phyloP scores from a whole-genome alignment of 1,140 invertebrate genomes.

The Drosophila parabipectinata region DNA sequence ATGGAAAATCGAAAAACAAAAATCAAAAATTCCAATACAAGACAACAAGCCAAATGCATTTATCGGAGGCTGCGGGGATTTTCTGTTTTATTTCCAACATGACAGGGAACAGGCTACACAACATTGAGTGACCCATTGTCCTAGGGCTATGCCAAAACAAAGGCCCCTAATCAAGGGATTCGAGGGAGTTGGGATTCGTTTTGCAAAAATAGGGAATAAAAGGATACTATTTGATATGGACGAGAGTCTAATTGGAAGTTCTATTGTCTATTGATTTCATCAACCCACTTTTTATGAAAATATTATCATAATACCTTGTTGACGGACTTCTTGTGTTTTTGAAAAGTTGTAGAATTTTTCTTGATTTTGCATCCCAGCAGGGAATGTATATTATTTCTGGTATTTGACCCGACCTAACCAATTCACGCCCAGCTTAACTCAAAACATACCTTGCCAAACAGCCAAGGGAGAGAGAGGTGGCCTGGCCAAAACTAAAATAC shows the following conservation, averaged over 20 bases:
- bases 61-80: background rate
- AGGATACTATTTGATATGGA: too few species aligned
- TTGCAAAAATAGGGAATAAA: too few species aligned
- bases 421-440: constrained; percentile 3
- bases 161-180: background rate
- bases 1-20: background rate
- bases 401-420: constrained; percentile 3
- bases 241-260: too few species aligned
- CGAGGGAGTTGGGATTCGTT: too few species aligned
- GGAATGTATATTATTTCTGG: constrained; percentile 3
- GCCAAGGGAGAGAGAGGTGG: constrained; percentile 17
- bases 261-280: too few species aligned
- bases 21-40: background rate
- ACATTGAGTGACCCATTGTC: background rate
- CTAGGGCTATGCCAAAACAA: background rate
- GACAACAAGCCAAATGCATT: background rate
- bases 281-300: background rate
- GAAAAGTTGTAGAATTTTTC: background rate
- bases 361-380: background rate
- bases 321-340: background rate
- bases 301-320: background rate
- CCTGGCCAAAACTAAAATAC: constrained; percentile 8
- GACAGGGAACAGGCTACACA: background rate
- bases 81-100: background rate
- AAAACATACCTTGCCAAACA: constrained; percentile 36